Evolutionary conservation across 2,797 vertebrate species (phyloP).

Genomic region (Margarornis squamiger): DNA sequence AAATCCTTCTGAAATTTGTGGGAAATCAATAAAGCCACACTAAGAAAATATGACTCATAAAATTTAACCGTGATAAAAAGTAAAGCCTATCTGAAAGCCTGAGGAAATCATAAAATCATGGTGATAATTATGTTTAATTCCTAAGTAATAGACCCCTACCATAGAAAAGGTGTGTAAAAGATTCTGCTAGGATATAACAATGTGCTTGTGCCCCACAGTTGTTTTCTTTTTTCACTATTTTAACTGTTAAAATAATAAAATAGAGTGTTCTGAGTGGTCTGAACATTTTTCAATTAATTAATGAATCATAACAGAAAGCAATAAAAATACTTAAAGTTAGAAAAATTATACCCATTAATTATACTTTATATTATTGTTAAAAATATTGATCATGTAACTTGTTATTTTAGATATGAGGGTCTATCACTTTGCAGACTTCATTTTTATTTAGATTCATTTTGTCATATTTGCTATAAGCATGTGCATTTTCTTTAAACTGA

Average conservation of each 20-base stretch:
- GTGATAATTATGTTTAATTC: not conserved
- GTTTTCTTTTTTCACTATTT: not conserved
- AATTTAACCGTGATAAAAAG: not conserved
- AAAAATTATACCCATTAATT: constrained; percentile 46
- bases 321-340: constrained; percentile 29
- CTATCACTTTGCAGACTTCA: not conserved
- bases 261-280: not conserved
- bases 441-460: not conserved
- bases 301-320: constrained; percentile 43
- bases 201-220: not conserved
- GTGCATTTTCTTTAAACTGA: not conserved
- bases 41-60: not conserved
- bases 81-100: not conserved
- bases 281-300: constrained; percentile 21
- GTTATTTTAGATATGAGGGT: not conserved
- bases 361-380: constrained; percentile 11
- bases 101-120: not conserved
- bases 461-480: not conserved
- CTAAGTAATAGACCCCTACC: not conserved
- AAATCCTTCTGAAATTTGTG: not conserved
- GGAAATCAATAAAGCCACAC: not conserved
- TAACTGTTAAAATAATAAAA: not conserved
- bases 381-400: not conserved
- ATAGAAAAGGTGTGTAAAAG: not conserved
- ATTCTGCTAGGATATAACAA: not conserved